Conservation (phyloP, 1,140 invertebrate genomes). For the Orussus abietinus region DNA sequence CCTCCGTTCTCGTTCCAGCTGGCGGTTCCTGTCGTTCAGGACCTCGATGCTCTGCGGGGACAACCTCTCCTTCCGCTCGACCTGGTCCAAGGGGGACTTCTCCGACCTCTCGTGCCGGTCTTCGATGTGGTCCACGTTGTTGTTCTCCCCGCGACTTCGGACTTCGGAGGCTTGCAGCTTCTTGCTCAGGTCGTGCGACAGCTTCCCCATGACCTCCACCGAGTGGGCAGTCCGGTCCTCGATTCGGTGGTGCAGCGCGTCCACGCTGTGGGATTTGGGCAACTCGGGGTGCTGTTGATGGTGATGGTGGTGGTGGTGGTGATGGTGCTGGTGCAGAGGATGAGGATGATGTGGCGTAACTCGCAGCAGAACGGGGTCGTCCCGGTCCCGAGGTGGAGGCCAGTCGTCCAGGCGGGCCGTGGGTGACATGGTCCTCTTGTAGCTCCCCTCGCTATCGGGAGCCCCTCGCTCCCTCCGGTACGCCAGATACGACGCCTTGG, state of each 20-base stretch:
- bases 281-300: conserved; percentile 27
- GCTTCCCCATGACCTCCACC: conserved; percentile 30
- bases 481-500: conserved; percentile 74
- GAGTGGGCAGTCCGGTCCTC: conserved; percentile 28
- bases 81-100: conserved; percentile 31
- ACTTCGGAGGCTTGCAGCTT: conserved; percentile 40
- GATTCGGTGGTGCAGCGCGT: conserved; percentile 37
- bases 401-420: conserved; percentile 57
- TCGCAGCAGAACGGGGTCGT: conserved; percentile 42
- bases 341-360: conserved; percentile 38
- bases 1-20: conserved; percentile 39
- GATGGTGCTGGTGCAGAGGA: conserved; percentile 25
- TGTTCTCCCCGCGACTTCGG: conserved; percentile 28
- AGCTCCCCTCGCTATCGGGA: conserved; percentile 69
- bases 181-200: conserved; percentile 42
- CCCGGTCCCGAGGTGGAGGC: conserved; percentile 32
- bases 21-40: conserved; percentile 45
- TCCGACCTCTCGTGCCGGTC: conserved; percentile 30
- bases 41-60: conserved; percentile 46
- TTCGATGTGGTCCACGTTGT: conserved; percentile 38
- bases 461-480: conserved; percentile 65
- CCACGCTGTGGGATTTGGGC: conserved; percentile 37
- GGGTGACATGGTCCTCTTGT: conserved; percentile 71
- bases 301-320: conserved; percentile 21
- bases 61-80: conserved; percentile 33